Evolutionary conservation across 2,888 invertebrate species (phyloP).

Genomic region (Hartigia nigra): DNA sequence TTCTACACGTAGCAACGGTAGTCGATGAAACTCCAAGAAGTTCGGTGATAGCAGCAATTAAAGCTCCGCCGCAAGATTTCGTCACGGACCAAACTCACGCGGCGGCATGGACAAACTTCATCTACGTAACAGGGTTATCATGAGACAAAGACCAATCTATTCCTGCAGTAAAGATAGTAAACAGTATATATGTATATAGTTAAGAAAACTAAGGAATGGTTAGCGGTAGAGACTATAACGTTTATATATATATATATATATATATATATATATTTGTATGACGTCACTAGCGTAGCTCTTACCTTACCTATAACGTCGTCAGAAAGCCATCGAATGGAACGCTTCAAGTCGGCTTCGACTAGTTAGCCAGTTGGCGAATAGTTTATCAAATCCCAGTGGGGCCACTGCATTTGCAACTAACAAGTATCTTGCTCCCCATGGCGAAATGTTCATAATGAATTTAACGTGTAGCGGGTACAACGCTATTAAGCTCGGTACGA

Average conservation of each 20-base stretch:
- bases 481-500: background rate
- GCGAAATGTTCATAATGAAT: background rate
- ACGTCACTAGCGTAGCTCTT: background rate
- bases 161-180: background rate
- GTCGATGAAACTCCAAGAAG: background rate
- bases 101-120: background rate
- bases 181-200: background rate
- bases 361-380: background rate
- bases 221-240: background rate
- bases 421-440: background rate
- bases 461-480: background rate
- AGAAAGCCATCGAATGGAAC: background rate
- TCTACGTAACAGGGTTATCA: background rate
- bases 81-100: background rate
- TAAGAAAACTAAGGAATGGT: background rate
- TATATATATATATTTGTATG: background rate
- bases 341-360: background rate
- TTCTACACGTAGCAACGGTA: background rate
- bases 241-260: constrained; percentile 3
- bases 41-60: background rate
- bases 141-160: background rate
- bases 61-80: background rate
- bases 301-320: background rate
- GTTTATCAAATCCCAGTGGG: background rate
- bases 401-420: background rate